These are phyloP conservation scores for Cliona cf. orientalis DNA, from an alignment of 37 sponge, comb jelly and placozoan species.

Conservation along the genomic window DNA sequence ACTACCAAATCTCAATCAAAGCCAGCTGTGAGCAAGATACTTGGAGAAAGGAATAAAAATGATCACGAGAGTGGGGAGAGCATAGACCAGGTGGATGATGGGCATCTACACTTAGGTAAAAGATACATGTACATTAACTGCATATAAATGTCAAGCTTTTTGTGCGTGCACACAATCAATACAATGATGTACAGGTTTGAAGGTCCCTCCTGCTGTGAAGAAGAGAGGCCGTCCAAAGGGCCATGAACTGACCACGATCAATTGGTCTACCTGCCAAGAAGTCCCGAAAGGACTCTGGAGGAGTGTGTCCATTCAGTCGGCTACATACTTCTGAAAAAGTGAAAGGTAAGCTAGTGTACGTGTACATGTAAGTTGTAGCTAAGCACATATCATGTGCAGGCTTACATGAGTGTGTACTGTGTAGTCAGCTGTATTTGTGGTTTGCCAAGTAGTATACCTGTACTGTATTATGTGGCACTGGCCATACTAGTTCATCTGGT, in stretches of 20 bases:
- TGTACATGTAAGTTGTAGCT: not conserved
- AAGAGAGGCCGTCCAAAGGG: constrained; percentile 42
- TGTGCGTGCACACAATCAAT: no score
- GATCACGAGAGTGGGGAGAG: no score
- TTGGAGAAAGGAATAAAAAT: no score
- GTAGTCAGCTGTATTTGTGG: not conserved
- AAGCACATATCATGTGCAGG: not conserved
- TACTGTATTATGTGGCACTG: not conserved
- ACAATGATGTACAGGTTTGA: not conserved
- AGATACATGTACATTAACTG: no score
- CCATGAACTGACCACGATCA: not conserved
- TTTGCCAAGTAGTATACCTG: no score
- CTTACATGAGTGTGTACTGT: not conserved
- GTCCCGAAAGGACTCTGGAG: not conserved
- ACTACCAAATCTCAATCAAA: no score
- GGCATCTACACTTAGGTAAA: no score
- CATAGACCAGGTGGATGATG: no score
- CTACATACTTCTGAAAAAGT: not conserved
- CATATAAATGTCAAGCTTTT: no score
- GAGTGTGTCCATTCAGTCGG: not conserved
- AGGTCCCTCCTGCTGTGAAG: not conserved
- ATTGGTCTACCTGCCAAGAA: constrained; percentile 40
- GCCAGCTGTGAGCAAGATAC: no score
- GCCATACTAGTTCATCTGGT: no score
- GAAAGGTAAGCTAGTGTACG: not conserved